A percentile compares a stretch with the other conserved stretches of the same genome.
Conservation (phyloP, 2,113 vertebrate species). For the Camarhynchus parvulus region DNA sequence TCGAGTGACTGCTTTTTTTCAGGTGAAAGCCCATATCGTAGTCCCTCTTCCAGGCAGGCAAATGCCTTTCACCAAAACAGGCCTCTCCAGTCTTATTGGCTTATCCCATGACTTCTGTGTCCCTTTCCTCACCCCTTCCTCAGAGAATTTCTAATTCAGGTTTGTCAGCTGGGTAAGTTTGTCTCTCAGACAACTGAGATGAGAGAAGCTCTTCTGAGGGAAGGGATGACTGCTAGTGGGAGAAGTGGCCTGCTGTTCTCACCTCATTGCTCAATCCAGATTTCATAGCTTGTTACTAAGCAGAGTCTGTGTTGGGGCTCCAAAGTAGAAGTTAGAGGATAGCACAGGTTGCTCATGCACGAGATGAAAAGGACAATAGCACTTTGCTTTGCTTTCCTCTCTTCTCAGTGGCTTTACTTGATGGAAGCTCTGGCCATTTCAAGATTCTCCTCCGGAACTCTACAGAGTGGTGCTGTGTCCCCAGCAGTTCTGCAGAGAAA, state of each 20-base stretch:
- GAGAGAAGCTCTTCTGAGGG: neutral
- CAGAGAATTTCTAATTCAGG: rapidly evolving
- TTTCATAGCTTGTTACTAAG: neutral
- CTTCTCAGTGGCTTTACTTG: neutral
- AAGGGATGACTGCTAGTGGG: no score
- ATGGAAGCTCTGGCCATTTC: neutral
- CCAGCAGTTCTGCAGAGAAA: neutral
- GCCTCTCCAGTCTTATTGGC: neutral
- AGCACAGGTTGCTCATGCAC: neutral
- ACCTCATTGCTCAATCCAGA: neutral
- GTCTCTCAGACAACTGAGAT: neutral
- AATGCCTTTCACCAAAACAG: neutral
- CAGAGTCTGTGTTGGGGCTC: neutral
- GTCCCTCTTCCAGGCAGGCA: neutral
- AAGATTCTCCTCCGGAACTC: neutral
- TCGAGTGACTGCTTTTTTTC: neutral
- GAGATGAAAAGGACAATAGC: neutral
- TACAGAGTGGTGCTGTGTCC: neutral
- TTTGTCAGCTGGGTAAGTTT: neutral
- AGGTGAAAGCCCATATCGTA: neutral
- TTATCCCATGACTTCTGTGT: neutral
- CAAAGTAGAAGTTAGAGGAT: neutral
- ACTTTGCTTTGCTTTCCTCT: neutral
- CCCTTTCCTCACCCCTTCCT: neutral
- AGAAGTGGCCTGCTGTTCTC: neutral